phyloP scores from a whole-genome alignment of 2,113 vertebrate species.

The Atlantisia rogersi region DNA sequence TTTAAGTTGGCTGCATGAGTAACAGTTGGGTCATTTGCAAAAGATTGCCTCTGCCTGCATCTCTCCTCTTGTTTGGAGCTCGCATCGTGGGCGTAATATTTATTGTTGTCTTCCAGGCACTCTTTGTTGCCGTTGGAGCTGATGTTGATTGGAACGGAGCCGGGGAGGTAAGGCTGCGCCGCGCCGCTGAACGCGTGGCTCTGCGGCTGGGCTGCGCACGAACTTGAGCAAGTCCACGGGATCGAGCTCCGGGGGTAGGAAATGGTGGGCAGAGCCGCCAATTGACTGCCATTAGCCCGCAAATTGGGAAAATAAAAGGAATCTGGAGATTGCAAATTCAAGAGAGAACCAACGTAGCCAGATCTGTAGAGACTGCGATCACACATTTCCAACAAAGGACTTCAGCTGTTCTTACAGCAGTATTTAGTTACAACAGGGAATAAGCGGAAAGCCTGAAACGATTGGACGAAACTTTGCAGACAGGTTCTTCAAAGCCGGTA shows the following conservation, averaged over 20 bases:
- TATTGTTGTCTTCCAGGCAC: constrained; percentile 81
- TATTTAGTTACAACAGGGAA: constrained; percentile 92
- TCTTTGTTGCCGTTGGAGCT: constrained; percentile 81
- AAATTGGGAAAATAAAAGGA: constrained; percentile 92
- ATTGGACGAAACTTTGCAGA: constrained; percentile 82
- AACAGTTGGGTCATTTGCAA: constrained; percentile 75
- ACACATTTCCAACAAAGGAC: constrained; percentile 94
- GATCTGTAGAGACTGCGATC: constrained; percentile 93
- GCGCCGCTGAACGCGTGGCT: constrained; percentile 83
- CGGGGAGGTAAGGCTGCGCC: constrained; percentile 84
- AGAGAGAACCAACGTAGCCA: constrained; percentile 90
- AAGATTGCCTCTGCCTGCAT: constrained; percentile 75
- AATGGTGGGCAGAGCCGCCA: constrained; percentile 88
- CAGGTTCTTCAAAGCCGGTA: constrained; percentile 81
- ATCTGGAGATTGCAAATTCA: constrained; percentile 90
- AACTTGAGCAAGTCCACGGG: constrained; percentile 88
- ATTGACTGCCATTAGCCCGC: constrained; percentile 88
- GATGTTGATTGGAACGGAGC: constrained; percentile 77
- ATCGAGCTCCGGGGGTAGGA: constrained; percentile 88
- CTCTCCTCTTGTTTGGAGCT: constrained; percentile 80
- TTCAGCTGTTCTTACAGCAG: constrained; percentile 80
- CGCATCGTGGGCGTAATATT: constrained; percentile 80
- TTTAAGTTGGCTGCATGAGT: constrained; percentile 71
- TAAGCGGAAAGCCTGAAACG: constrained; percentile 80
- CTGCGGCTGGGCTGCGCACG: constrained; percentile 83